Evolutionary conservation across 2,888 invertebrate genomes (phyloP).

Genomic region (Rapana venosa): DNA sequence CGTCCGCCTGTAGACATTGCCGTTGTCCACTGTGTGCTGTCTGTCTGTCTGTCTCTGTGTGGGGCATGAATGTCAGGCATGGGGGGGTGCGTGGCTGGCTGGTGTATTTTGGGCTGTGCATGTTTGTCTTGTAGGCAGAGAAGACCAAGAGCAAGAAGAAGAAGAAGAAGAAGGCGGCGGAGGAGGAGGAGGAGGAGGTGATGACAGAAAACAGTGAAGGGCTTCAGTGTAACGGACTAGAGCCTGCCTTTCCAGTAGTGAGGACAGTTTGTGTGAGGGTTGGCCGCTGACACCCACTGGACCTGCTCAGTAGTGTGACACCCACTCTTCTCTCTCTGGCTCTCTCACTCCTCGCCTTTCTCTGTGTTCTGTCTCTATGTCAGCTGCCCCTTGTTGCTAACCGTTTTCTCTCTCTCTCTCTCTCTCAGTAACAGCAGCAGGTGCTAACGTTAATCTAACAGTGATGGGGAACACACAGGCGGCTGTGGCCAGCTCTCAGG

Average conservation of each 20-base stretch:
- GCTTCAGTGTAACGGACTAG: conserved; percentile 28
- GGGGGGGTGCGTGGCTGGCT: background rate
- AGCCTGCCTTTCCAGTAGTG: conserved; percentile 18
- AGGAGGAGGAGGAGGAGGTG: conserved; percentile 5
- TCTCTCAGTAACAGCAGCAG: no score
- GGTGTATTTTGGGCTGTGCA: conserved; percentile 19
- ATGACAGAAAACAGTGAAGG: background rate
- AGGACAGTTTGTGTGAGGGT: conserved; percentile 3
- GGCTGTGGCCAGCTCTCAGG: no score
- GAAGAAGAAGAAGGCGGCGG: background rate
- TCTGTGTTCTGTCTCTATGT: no score
- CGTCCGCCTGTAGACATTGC: no score
- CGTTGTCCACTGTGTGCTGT: background rate
- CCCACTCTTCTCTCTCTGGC: no score
- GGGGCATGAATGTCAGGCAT: background rate
- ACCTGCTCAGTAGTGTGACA: background rate
- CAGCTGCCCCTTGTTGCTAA: no score
- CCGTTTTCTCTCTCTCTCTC: no score
- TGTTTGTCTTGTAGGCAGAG: conserved; percentile 27
- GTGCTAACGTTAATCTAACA: no score
- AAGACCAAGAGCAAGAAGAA: conserved; percentile 35
- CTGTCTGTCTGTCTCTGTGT: background rate
- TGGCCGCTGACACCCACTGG: background rate
- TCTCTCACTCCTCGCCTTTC: no score
- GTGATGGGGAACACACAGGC: no score